Conservation (phyloP, 2,888 invertebrate species). For the Phengaris alcon region DNA sequence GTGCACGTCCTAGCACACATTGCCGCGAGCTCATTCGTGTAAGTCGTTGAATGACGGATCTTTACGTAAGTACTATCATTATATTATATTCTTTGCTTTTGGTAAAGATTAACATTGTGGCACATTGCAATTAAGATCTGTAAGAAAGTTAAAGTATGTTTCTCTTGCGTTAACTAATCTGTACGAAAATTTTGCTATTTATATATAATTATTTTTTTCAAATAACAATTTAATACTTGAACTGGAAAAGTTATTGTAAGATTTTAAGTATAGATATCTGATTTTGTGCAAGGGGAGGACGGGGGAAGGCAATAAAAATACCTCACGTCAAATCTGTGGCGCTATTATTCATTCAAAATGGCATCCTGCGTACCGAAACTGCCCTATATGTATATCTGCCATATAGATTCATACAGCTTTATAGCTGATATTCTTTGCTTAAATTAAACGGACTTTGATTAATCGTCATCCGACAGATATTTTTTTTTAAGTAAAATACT, state of each 20-base stretch:
- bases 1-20: too few species aligned
- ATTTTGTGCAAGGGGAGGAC: slow-evolving; percentile 56
- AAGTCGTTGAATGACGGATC: too few species aligned
- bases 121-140: too few species aligned
- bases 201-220: too few species aligned
- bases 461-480: background rate
- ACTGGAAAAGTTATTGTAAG: slow-evolving; percentile 45
- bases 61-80: too few species aligned
- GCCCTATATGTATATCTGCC: slow-evolving; percentile 32
- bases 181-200: too few species aligned
- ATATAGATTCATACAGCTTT: slow-evolving; percentile 35
- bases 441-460: slow-evolving; percentile 40
- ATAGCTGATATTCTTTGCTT: slow-evolving; percentile 42
- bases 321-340: slow-evolving; percentile 67
- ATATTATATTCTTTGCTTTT: too few species aligned
- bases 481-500: too few species aligned
- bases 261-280: slow-evolving; percentile 52
- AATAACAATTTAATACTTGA: background rate
- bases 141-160: too few species aligned
- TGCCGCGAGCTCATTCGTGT: too few species aligned
- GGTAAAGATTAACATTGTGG: too few species aligned
- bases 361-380: slow-evolving; percentile 49
- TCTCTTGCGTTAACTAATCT: too few species aligned
- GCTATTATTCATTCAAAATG: slow-evolving; percentile 72
- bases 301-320: slow-evolving; percentile 68